Percentiles rank a stretch among this genome's conserved stretches.
Evolutionary conservation across 1,140 invertebrate species (phyloP).

Genomic region (Colletes latitarsis): DNA sequence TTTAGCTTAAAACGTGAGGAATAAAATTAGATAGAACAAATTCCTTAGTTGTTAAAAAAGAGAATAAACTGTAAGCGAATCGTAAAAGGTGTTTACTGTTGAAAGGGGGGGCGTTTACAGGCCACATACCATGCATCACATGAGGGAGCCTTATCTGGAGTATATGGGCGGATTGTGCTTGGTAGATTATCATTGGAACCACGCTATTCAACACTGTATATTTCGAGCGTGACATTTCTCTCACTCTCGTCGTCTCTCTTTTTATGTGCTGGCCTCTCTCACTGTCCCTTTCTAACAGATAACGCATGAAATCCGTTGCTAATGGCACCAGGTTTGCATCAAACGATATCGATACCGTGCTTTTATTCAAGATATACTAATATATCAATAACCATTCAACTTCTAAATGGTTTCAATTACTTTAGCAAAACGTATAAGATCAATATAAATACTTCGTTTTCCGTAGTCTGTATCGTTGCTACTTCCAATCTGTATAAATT

Average conservation of each 20-base stretch:
- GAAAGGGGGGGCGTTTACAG: slow-evolving; percentile 54
- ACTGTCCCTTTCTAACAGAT: slow-evolving; percentile 7
- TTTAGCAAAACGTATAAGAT: no score
- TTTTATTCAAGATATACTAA: background rate
- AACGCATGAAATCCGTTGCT: background rate
- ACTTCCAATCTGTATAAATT: no score
- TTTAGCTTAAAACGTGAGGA: no score
- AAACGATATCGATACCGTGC: background rate
- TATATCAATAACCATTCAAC: background rate
- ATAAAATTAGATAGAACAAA: background rate
- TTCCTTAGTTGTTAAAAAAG: background rate
- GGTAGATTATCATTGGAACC: slow-evolving; percentile 64
- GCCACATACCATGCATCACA: slow-evolving; percentile 52
- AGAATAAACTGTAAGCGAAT: slow-evolving; percentile 60
- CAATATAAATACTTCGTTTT: no score
- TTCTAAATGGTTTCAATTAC: no score
- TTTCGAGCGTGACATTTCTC: slow-evolving; percentile 35
- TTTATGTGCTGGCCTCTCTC: background rate
- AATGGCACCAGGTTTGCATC: slow-evolving; percentile 13
- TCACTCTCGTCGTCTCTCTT: background rate
- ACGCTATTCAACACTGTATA: slow-evolving; percentile 36
- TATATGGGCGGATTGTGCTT: slow-evolving; percentile 71
- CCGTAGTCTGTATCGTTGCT: no score
- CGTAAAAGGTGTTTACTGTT: slow-evolving; percentile 68
- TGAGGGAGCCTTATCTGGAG: slow-evolving; percentile 69